These are phyloP conservation scores for Chroicocephalus ridibundus DNA, from an alignment of 2,113 vertebrate genomes.

Conservation along the genomic window DNA sequence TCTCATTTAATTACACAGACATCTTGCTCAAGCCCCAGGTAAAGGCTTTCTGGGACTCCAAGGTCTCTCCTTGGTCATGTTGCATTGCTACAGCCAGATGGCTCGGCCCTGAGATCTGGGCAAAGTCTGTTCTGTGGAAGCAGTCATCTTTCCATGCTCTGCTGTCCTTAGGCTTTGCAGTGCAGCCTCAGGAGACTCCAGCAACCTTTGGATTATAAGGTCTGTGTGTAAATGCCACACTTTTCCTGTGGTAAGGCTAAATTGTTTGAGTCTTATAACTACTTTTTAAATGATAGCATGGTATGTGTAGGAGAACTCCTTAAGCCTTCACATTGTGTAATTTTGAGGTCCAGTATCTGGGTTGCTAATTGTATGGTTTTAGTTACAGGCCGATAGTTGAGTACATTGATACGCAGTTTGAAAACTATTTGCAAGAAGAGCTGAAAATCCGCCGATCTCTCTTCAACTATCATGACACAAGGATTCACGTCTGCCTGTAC, in stretches of 20 bases:
- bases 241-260: neutral
- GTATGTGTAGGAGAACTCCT: neutral
- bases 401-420: constrained; percentile 98
- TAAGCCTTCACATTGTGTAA: neutral
- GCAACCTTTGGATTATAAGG: neutral
- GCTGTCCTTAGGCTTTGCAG: neutral
- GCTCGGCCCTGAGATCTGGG: neutral
- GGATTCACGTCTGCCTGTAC: constrained; percentile 97
- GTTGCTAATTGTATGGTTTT: constrained; percentile 75
- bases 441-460: constrained; percentile 97
- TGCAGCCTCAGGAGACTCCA: neutral
- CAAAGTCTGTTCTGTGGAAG: neutral
- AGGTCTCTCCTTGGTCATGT: neutral
- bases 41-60: neutral
- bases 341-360: neutral
- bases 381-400: constrained; percentile 99
- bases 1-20: neutral
- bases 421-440: constrained; percentile 97
- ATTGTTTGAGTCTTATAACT: neutral
- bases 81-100: neutral
- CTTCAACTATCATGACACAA: constrained; percentile 96
- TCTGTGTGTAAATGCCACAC: neutral
- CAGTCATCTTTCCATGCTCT: neutral
- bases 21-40: neutral
- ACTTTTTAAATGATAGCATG: neutral